Conservation (phyloP, 2,888 invertebrate genomes). For the Standfussiana lucernea region DNA sequence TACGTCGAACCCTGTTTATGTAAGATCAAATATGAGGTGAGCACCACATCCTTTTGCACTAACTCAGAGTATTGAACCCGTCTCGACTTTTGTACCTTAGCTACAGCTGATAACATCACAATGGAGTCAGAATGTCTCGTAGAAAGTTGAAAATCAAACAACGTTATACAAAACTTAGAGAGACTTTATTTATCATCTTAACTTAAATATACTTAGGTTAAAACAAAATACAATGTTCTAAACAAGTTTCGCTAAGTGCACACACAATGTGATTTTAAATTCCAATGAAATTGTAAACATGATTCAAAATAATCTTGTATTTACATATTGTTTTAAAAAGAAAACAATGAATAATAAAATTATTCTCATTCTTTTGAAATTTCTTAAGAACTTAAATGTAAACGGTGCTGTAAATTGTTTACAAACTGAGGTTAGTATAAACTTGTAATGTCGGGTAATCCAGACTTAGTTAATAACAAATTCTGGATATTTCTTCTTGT, state of each 20-base stretch:
- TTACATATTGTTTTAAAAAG: constrained; percentile 34
- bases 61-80: background rate
- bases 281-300: constrained; percentile 33
- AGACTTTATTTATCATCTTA: constrained; percentile 69
- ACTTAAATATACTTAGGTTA: constrained; percentile 42
- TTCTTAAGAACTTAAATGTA: constrained; percentile 21
- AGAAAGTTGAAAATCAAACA: constrained; percentile 39
- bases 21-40: background rate
- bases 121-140: background rate
- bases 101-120: background rate
- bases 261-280: constrained; percentile 38
- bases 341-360: constrained; percentile 34
- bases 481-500: constrained; percentile 8
- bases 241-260: constrained; percentile 35
- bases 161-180: constrained; percentile 67
- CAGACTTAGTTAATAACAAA: constrained; percentile 26
- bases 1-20: constrained; percentile 3
- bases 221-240: constrained; percentile 43
- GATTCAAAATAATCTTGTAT: constrained; percentile 36
- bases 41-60: background rate
- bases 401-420: constrained; percentile 38
- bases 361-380: constrained; percentile 12
- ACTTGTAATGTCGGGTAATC: constrained; percentile 11
- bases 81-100: background rate
- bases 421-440: constrained; percentile 43